Percentiles rank a stretch among this genome's conserved stretches.
phyloP scores from a whole-genome alignment of 2,113 vertebrate genomes.

The Lophotis ruficrista region DNA sequence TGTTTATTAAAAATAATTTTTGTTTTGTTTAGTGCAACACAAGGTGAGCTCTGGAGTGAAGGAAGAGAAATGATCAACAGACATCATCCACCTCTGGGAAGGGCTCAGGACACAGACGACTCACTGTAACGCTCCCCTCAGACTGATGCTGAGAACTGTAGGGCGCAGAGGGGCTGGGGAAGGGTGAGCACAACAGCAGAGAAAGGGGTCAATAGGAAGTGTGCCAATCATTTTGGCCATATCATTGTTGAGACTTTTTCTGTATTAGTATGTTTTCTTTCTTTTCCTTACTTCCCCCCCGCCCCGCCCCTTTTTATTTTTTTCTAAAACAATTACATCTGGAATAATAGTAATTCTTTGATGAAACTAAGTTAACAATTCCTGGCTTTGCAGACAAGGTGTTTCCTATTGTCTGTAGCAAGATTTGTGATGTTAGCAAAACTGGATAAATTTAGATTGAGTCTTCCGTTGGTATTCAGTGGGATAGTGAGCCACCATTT shows the following conservation, averaged over 20 bases:
- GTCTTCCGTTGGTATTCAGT: background rate
- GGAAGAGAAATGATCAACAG: background rate
- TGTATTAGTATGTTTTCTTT: background rate
- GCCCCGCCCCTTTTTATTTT: rapidly evolving
- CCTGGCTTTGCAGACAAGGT: background rate
- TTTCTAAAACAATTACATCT: background rate
- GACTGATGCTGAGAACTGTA: rapidly evolving
- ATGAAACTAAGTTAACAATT: background rate
- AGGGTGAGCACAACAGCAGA: background rate
- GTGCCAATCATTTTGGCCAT: background rate
- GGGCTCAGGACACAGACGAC: background rate
- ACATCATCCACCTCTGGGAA: background rate
- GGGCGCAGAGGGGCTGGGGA: background rate
- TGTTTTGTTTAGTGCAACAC: background rate
- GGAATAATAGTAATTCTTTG: background rate
- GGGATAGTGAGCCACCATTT: background rate
- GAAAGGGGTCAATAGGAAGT: background rate
- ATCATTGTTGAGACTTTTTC: background rate
- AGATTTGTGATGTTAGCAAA: background rate
- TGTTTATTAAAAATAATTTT: background rate
- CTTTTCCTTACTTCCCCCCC: too few species aligned
- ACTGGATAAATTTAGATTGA: background rate
- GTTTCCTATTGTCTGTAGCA: background rate
- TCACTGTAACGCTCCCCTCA: background rate
- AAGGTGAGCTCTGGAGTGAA: background rate